Evolutionary conservation across 1,140 invertebrate species (phyloP).

Genomic region (Drosophila novamexicana): DNA sequence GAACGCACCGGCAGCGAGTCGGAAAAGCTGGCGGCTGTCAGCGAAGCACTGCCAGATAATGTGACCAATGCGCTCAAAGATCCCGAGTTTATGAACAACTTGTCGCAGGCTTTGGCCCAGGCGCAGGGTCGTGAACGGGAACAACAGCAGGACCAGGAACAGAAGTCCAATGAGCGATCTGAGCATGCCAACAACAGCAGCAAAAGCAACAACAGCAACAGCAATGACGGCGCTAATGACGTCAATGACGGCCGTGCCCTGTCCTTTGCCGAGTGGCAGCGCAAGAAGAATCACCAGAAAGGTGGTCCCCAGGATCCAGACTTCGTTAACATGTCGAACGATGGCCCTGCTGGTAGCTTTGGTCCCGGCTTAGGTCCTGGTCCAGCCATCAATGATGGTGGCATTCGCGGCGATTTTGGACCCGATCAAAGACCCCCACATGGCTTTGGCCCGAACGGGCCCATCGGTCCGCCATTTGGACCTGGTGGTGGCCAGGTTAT

Average conservation of each 20-base stretch:
- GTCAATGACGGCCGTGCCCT: conserved; percentile 23
- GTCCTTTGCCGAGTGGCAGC: conserved; percentile 73
- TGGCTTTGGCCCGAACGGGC: too few relatives aligned
- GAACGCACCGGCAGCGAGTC: neutral
- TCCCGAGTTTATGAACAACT: conserved; percentile 67
- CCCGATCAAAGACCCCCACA: conserved; percentile 4
- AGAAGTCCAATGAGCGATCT: conserved; percentile 18
- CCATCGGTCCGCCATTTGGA: conserved; percentile 15
- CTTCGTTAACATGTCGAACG: neutral
- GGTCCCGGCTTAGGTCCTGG: neutral
- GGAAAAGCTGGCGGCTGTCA: neutral
- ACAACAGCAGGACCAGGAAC: conserved; percentile 5
- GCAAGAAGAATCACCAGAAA: conserved; percentile 56
- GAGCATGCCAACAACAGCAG: conserved; percentile 32
- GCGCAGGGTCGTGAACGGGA: conserved; percentile 55
- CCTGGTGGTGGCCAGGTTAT: conserved; percentile 20
- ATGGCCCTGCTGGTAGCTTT: neutral
- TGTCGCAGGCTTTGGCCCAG: conserved; percentile 68
- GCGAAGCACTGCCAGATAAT: conserved; percentile 40
- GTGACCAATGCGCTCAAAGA: conserved; percentile 68
- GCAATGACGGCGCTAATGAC: neutral
- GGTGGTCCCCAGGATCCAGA: conserved; percentile 6
- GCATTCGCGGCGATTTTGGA: conserved; percentile 20
- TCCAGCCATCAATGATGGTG: neutral
- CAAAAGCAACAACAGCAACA: conserved; percentile 21